Evolutionary conservation across 2,888 invertebrate genomes (phyloP).

Genomic region (Patella depressa): DNA sequence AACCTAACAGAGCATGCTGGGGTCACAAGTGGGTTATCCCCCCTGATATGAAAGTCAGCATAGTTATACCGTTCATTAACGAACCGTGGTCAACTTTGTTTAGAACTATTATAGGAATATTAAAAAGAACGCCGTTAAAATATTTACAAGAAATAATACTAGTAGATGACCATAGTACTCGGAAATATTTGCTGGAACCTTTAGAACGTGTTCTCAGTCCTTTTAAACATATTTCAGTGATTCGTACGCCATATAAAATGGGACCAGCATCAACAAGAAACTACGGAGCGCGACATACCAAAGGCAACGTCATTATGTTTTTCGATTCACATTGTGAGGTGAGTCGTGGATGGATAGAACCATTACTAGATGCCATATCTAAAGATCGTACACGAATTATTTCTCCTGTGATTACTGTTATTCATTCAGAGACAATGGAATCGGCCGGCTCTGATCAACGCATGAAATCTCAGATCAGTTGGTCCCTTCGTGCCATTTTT

Average conservation of each 20-base stretch:
- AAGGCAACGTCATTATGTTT: neutral
- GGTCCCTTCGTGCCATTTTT: neutral
- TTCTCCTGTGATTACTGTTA: neutral
- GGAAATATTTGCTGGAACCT: neutral
- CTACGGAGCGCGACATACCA: neutral
- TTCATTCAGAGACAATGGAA: neutral
- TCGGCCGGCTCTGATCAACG: neutral
- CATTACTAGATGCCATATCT: neutral
- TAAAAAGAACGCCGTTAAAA: neutral
- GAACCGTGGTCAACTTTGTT: constrained; percentile 3
- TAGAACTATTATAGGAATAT: neutral
- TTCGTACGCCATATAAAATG: neutral
- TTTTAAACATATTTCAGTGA: neutral
- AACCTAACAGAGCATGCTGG: neutral
- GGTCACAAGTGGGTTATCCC: neutral
- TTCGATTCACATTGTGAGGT: constrained; percentile 1
- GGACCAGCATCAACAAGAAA: neutral
- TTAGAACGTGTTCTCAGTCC: neutral
- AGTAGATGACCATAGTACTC: neutral
- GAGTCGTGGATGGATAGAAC: neutral
- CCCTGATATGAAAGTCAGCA: neutral
- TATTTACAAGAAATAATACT: neutral
- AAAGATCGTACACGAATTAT: neutral
- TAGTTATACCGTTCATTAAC: neutral
- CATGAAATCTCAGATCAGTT: neutral